Base-by-base conservation (phyloP, 2,113 vertebrate genomes). In the Nipponia nippon region DNA sequence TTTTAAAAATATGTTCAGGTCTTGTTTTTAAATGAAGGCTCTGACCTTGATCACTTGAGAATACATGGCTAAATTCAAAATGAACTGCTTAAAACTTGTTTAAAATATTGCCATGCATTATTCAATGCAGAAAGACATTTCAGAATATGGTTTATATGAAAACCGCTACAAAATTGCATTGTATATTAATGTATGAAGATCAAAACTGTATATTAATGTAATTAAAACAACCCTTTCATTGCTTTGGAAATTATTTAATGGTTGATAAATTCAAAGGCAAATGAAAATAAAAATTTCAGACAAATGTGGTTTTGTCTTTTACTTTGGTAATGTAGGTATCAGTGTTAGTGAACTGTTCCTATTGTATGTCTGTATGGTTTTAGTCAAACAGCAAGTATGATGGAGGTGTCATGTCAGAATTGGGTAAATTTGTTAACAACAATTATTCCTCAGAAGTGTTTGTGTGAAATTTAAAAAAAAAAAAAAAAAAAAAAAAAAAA, bases 251-350 rank as follows among this genome's bases (percentile, higher is more conserved):
- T 40, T 52, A 82, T 70, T 73, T 71, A 95, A 47, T 40, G 50
- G 38, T 49, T 83, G 83, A 66, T 82, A 83, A 83, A 23, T 69
- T 81, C 66, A 65, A 92, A 95, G 93, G 84, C 10, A 46, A 96
- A 91, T 23, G 16, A 85, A 84, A 93, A 63, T 77, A 81, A 95
- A 87, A 93, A 70, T 88, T 95, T 95, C 77, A 81, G 69, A 34
- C 73, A 56, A 89, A 55, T 40, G 14, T 56, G 29, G 11, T 91
- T 96, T 62, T 79, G 55, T 77, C 61, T 14, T 87, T 96, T 95
- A 38, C 30, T 66, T 92, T 83, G 14, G 62, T 55, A 58, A 89
- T 53, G 36, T 32, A 83, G 44, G 38, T 80, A 67, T 71, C 17
- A 29, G 38, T 75, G 32, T 73, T 79, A 75, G 21, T 9, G 44